A percentile compares a stretch with the other conserved stretches of the same genome.
These are phyloP conservation scores for Octonoba sinensis DNA, from an alignment of 2,888 invertebrate genomes.

Conservation along the genomic window DNA sequence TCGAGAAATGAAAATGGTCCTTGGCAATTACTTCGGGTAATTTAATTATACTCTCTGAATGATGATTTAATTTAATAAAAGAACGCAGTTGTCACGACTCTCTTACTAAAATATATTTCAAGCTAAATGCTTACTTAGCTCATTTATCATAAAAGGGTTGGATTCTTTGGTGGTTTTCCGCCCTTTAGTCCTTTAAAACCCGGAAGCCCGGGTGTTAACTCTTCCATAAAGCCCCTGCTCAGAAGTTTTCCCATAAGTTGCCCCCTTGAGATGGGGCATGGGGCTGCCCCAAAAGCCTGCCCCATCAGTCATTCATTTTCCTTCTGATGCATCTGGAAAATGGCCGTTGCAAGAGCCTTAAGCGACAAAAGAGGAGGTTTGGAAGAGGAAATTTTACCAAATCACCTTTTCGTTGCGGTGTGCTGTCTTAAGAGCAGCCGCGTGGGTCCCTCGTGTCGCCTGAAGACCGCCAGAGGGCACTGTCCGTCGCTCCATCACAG, in stretches of 20 bases:
- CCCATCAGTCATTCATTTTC: slow-evolving; percentile 36
- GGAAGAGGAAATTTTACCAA: slow-evolving; percentile 37
- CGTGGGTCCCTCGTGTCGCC: slow-evolving; percentile 39
- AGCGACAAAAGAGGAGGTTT: slow-evolving; percentile 37
- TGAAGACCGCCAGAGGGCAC: slow-evolving; percentile 54
- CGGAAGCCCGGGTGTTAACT: slow-evolving; percentile 24
- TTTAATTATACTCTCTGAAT: no score
- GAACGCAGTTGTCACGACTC: no score
- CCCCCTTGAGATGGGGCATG: not conserved
- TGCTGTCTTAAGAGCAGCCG: slow-evolving; percentile 12
- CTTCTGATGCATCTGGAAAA: slow-evolving; percentile 4
- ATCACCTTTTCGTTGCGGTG: slow-evolving; percentile 42
- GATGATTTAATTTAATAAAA: no score
- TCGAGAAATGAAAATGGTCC: no score
- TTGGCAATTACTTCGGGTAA: no score
- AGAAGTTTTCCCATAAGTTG: slow-evolving; percentile 46
- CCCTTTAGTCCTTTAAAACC: slow-evolving; percentile 26
- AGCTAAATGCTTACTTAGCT: no score
- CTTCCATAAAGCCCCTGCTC: slow-evolving; percentile 33
- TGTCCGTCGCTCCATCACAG: slow-evolving; percentile 53
- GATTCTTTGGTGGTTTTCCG: slow-evolving; percentile 1
- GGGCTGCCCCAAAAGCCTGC: slow-evolving; percentile 14
- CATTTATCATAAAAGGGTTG: no score
- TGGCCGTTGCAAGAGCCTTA: slow-evolving; percentile 12
- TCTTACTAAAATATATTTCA: no score